Base-by-base conservation (phyloP, 2,888 invertebrate genomes). In the Drosophila quasianomalipes region DNA sequence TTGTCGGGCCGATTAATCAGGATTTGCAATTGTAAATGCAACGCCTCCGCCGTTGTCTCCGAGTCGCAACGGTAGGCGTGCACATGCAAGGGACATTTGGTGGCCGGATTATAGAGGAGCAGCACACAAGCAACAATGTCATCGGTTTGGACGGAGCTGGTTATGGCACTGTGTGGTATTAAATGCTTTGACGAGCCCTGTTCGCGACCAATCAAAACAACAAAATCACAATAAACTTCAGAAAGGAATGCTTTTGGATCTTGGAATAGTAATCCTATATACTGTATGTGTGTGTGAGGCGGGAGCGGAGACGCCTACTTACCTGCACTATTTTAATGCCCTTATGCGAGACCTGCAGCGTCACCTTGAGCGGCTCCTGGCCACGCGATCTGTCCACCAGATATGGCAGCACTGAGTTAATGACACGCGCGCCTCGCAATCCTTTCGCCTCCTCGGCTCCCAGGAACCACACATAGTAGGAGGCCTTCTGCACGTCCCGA, bases 31-130 rank as follows among this genome's bases (percentile, higher is more conserved):
- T 98, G 98, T 16, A 96, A 95, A 92, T 96, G 96, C 70, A 99
- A 95, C 92, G 98, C 95, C 74, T 97, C 96, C 0, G 99, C 99
- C 28, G 99, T 99, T 92, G 98, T 97, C 79, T 98, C 96, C 14
- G 98, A 98, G 93, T 99, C 99, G 93, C 98, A 98, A 94, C 98
- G 96, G 92, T 96, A 99, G 63, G 98, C 98, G 93, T 99, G 99
- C 4, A 98, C 98, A 92, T 99, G 99, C 33, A 99, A 96, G 0
- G 98, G 98, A 92, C 98, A 98, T 83, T 97, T 97, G 12, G 98
- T 98, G 66, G 97, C 96, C 0, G 99, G 98, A 94, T 99, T 99
- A 93, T 97, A 98, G 1, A 99, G 95, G 55, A 99, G 94, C 79
- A 99, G 95, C 67, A 99, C 98, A 86, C 98, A 98, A 2, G 98